These are phyloP conservation scores for Nemoura dubitans DNA, from an alignment of 2,888 invertebrate genomes.

Conservation along the genomic window DNA sequence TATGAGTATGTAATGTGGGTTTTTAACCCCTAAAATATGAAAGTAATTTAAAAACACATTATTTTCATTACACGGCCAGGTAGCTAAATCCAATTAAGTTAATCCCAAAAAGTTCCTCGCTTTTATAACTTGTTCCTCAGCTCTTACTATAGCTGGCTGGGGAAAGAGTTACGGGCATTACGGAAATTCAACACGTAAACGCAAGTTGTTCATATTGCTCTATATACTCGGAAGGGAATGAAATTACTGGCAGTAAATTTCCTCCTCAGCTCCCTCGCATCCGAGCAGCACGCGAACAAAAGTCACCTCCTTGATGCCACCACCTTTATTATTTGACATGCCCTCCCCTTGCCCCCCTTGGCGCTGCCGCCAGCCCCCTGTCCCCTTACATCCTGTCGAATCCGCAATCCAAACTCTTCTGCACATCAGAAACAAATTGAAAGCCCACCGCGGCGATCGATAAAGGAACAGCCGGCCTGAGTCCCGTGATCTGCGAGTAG, in stretches of 20 bases:
- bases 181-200: background rate
- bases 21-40: too few relatives aligned
- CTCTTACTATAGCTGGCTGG: too few relatives aligned
- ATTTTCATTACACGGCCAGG: too few relatives aligned
- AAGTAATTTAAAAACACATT: too few relatives aligned
- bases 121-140: too few relatives aligned
- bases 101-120: too few relatives aligned
- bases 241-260: background rate
- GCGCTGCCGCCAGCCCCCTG: background rate
- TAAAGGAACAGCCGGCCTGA: background rate
- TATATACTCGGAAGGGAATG: background rate
- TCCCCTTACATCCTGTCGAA: background rate
- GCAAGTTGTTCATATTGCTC: background rate
- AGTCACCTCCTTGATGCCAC: background rate
- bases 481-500: too few relatives aligned
- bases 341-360: background rate
- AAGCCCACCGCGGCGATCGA: background rate
- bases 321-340: slow-evolving; percentile 12
- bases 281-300: background rate
- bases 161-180: too few relatives aligned
- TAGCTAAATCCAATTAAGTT: too few relatives aligned
- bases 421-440: background rate
- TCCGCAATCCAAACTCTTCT: background rate
- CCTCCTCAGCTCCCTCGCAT: background rate
- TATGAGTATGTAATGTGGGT: too few relatives aligned